phyloP scores from a whole-genome alignment of 2,888 invertebrate genomes.

The Opisthograptis luteolata region DNA sequence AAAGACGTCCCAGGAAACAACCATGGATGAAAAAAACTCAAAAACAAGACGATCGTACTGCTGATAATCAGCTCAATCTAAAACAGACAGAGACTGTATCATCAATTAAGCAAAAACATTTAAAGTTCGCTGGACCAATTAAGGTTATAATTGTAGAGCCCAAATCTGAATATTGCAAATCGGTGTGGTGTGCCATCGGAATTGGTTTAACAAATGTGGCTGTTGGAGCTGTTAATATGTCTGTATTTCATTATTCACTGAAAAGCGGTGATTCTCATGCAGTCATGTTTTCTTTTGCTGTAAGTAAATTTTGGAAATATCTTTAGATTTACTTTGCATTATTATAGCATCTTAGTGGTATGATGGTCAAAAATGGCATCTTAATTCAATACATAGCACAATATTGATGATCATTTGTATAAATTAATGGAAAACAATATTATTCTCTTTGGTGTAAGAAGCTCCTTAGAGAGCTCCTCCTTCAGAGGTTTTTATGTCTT shows the following conservation, averaged over 20 bases:
- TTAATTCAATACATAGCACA: too few species aligned
- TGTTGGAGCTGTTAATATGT: constrained; percentile 52
- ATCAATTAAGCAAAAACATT: not conserved
- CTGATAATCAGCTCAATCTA: not conserved
- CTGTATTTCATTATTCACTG: constrained; percentile 42
- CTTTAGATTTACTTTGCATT: too few species aligned
- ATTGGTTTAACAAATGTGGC: constrained; percentile 46
- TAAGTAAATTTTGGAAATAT: constrained; percentile 36
- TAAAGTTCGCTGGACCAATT: constrained; percentile 38
- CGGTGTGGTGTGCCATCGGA: constrained; percentile 46
- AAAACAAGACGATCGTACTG: not conserved
- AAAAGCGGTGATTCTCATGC: constrained; percentile 44
- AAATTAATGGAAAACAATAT: too few species aligned
- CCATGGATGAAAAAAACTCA: too few species aligned
- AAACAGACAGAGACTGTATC: not conserved
- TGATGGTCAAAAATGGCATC: too few species aligned
- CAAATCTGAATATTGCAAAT: constrained; percentile 44
- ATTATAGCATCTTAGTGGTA: too few species aligned
- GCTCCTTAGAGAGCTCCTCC: too few species aligned
- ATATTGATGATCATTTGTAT: too few species aligned
- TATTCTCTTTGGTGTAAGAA: too few species aligned
- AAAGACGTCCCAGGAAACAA: constrained; percentile 1
- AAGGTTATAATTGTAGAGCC: constrained; percentile 48
- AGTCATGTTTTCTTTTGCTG: constrained; percentile 44
- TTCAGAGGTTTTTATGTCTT: too few species aligned